phyloP scores from a whole-genome alignment of 1,140 invertebrate genomes.

The Drosophila navojoa region DNA sequence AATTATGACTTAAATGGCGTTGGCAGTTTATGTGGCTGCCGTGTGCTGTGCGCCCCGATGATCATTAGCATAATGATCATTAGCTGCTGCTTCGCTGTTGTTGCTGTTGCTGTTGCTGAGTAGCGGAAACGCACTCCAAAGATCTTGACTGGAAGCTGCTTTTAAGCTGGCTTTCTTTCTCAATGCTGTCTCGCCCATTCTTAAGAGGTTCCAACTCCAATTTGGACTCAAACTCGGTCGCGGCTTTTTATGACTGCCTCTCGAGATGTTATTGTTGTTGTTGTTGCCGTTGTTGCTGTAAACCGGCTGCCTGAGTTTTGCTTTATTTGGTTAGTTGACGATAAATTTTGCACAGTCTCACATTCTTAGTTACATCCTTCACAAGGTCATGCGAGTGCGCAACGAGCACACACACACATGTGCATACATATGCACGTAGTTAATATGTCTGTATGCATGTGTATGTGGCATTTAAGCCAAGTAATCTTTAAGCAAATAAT shows the following conservation, averaged over 20 bases:
- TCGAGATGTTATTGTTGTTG: conserved; percentile 38
- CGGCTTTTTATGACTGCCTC: conserved; percentile 62
- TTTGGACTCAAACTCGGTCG: conserved; percentile 38
- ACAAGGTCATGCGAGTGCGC: conserved; percentile 69
- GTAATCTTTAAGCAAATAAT: conserved; percentile 79
- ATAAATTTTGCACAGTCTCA: conserved; percentile 39
- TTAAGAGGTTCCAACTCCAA: conserved; percentile 62
- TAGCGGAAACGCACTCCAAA: conserved; percentile 71
- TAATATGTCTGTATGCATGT: conserved; percentile 2
- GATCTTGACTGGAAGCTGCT: conserved; percentile 57
- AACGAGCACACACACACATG: conserved; percentile 16
- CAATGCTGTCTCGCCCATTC: conserved; percentile 75
- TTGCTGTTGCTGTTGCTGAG: conserved; percentile 25
- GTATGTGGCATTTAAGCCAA: conserved; percentile 64
- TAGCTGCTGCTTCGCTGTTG: conserved; percentile 8
- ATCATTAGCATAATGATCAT: conserved; percentile 38
- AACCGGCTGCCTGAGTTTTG: conserved; percentile 33
- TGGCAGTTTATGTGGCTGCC: conserved; percentile 79
- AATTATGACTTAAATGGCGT: conserved; percentile 82
- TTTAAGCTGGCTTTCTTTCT: conserved; percentile 69
- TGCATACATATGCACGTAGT: not conserved
- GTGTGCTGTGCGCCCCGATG: conserved; percentile 45
- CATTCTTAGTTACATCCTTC: conserved; percentile 81
- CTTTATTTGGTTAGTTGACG: conserved; percentile 68
- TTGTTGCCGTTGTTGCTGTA: conserved; percentile 2